Percentiles rank a stretch among this genome's conserved stretches.
Evolutionary conservation across 30 jellyfish, hydroid and myxozoan genomes (phyloP).

Genomic region (Pelagia noctiluca): DNA sequence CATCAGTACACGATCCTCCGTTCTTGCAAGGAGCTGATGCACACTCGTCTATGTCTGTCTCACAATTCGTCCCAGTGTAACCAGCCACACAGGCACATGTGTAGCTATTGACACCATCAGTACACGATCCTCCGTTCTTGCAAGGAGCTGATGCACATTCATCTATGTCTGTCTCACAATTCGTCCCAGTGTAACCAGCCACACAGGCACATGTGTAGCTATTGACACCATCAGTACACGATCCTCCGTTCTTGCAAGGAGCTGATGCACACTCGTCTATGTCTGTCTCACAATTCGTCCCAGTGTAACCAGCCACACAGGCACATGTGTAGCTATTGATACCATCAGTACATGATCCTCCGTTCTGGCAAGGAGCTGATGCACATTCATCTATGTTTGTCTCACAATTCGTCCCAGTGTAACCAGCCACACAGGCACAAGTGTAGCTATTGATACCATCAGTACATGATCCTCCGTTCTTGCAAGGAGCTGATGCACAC

Average conservation of each 20-base stretch:
- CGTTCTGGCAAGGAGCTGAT: slow-evolving; percentile 58
- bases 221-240: slow-evolving; percentile 67
- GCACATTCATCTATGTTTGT: slow-evolving; percentile 58
- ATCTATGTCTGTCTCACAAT: slow-evolving; percentile 45
- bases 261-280: slow-evolving; percentile 57
- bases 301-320: slow-evolving; percentile 66
- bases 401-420: slow-evolving; percentile 57
- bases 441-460: slow-evolving; percentile 60
- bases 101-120: slow-evolving; percentile 57
- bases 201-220: slow-evolving; percentile 52
- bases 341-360: slow-evolving; percentile 68
- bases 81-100: slow-evolving; percentile 64
- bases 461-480: slow-evolving; percentile 34
- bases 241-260: slow-evolving; percentile 61
- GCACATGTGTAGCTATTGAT: slow-evolving; percentile 53
- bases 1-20: slow-evolving; percentile 65
- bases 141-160: slow-evolving; percentile 65
- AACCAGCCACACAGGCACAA: slow-evolving; percentile 61
- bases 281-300: slow-evolving; percentile 49
- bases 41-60: slow-evolving; percentile 54
- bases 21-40: slow-evolving; percentile 63
- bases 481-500: slow-evolving; percentile 40
- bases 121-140: slow-evolving; percentile 63
- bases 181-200: slow-evolving; percentile 50
- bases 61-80: slow-evolving; percentile 58